Conservation (phyloP, 2,797 vertebrate genomes). For the Chrosomus eos region DNA sequence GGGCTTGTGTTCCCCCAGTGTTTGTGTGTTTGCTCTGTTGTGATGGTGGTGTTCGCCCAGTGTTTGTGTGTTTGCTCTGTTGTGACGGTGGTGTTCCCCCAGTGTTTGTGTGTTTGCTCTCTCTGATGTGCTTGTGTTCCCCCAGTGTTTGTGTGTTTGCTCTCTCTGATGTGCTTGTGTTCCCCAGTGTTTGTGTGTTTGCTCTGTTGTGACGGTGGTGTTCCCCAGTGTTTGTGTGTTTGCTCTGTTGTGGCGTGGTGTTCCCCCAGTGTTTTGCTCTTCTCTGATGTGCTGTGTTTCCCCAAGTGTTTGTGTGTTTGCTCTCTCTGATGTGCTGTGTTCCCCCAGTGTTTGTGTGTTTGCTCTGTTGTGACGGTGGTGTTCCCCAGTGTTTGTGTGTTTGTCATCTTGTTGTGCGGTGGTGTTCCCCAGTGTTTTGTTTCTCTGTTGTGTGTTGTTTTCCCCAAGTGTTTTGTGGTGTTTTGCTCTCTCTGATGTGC, state of each 20-base stretch:
- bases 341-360: no score
- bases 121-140: neutral
- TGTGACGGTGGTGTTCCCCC: no score
- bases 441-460: no score
- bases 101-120: neutral
- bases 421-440: neutral
- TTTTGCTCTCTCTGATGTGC: neutral
- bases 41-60: no score
- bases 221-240: neutral
- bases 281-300: neutral
- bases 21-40: neutral
- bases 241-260: neutral
- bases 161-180: neutral
- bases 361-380: no score
- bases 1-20: neutral
- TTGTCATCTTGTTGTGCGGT: no score
- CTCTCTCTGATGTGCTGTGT: neutral
- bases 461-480: neutral
- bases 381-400: no score
- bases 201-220: neutral
- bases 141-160: neutral
- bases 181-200: neutral
- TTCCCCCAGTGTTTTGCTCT: neutral
- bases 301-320: neutral
- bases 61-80: neutral